A percentile compares a stretch with the other conserved stretches of the same genome.
phyloP scores from a whole-genome alignment of 2,113 vertebrate genomes.

The Lagenorhynchus albirostris region DNA sequence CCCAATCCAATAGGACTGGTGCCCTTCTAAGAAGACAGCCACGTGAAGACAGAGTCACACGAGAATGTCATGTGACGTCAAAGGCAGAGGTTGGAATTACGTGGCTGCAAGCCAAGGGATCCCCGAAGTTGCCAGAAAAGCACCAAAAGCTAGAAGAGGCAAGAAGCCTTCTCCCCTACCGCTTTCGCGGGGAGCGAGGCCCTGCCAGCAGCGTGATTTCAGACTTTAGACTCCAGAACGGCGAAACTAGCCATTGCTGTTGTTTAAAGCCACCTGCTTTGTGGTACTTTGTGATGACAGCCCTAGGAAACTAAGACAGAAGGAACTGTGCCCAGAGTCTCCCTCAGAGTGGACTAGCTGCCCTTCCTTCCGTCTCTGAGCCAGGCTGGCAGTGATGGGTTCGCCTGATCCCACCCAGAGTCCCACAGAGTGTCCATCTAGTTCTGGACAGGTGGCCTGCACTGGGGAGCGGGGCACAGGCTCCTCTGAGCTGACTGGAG shows the following conservation, averaged over 20 bases:
- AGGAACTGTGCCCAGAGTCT: not conserved
- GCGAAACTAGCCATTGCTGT: not conserved
- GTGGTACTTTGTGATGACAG: too few relatives aligned
- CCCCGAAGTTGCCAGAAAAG: not conserved
- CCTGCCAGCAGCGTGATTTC: not conserved
- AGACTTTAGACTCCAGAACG: not conserved
- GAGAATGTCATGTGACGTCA: rapidly evolving
- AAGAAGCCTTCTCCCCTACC: rapidly evolving
- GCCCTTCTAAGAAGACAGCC: not conserved
- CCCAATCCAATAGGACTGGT: not conserved
- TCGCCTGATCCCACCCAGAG: rapidly evolving
- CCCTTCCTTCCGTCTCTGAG: not conserved
- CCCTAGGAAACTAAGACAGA: not conserved
- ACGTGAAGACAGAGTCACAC: not conserved
- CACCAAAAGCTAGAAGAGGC: not conserved
- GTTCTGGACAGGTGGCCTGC: not conserved
- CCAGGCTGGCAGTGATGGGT: not conserved
- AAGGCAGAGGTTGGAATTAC: not conserved
- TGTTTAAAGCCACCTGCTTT: rapidly evolving
- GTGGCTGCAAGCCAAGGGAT: not conserved
- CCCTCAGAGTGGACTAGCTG: not conserved
- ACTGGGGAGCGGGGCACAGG: not conserved
- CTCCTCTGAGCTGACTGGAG: rapidly evolving
- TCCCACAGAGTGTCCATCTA: rapidly evolving
- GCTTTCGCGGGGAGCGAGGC: not conserved